These are phyloP conservation scores for Anoplopoma fimbria DNA, from an alignment of 2,113 vertebrate species.

Conservation along the genomic window DNA sequence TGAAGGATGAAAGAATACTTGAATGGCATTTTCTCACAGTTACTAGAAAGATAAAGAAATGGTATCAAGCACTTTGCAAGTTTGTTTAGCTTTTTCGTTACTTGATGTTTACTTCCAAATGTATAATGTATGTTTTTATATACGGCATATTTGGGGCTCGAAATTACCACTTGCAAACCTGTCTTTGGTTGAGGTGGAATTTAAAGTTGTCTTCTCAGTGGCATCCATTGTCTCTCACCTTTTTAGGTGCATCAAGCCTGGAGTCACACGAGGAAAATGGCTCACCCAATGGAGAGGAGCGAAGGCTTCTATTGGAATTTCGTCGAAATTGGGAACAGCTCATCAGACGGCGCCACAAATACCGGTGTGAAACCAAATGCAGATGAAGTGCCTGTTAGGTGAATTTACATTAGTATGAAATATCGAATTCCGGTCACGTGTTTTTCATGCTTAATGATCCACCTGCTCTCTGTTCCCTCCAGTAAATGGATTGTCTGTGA, in stretches of 20 bases:
- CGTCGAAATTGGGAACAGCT: not conserved
- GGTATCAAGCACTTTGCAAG: not conserved
- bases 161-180: not conserved
- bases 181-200: not conserved
- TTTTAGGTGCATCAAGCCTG: not conserved
- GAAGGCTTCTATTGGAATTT: not conserved
- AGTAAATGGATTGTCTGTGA: not conserved
- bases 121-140: not conserved
- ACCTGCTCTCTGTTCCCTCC: not conserved
- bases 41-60: not conserved
- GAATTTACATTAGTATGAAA: not conserved
- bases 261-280: not conserved
- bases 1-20: slow-evolving; percentile 36
- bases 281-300: not conserved
- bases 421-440: not conserved
- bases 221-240: not conserved
- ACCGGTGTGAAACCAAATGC: not conserved
- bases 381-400: not conserved
- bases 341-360: no score
- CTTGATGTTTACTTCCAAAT: not conserved
- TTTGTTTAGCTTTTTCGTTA: not conserved
- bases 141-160: not conserved
- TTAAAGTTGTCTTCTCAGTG: not conserved
- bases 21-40: slow-evolving; percentile 24
- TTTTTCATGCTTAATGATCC: not conserved